Evolutionary conservation across 2,888 invertebrate genomes (phyloP).

Genomic region (Agrotis exclamationis): DNA sequence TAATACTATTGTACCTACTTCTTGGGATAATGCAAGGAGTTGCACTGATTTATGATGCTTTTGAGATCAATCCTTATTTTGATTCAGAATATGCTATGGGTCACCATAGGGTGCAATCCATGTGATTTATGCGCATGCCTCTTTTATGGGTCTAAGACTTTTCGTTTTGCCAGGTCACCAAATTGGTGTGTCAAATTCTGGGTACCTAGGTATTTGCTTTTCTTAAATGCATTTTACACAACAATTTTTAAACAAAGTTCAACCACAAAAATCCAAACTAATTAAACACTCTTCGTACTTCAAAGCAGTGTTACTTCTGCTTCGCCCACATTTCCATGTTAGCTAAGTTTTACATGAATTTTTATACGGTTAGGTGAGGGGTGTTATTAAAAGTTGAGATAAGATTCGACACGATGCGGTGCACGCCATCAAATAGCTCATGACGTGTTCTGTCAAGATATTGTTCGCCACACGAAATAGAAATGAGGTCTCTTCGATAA

Average conservation of each 20-base stretch:
- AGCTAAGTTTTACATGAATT: conserved; percentile 78
- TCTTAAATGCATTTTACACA: not conserved
- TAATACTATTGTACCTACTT: conserved; percentile 44
- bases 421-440: conserved; percentile 78
- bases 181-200: no score
- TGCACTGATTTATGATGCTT: not conserved
- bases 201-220: not conserved
- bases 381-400: conserved; percentile 84
- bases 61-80: not conserved
- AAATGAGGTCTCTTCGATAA: conserved; percentile 62
- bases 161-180: no score
- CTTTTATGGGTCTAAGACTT: not conserved
- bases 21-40: not conserved
- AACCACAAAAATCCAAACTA: not conserved
- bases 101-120: no score
- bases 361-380: conserved; percentile 76
- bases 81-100: not conserved
- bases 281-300: conserved; percentile 38
- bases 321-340: conserved; percentile 65
- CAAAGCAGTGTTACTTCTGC: conserved; percentile 68
- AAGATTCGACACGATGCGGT: conserved; percentile 79
- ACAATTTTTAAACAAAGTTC: not conserved
- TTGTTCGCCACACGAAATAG: conserved; percentile 60
- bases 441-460: conserved; percentile 72
- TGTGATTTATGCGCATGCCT: not conserved